These are phyloP conservation scores for Typhlichthys subterraneus DNA, from an alignment of 2,797 vertebrate genomes.

Conservation along the genomic window DNA sequence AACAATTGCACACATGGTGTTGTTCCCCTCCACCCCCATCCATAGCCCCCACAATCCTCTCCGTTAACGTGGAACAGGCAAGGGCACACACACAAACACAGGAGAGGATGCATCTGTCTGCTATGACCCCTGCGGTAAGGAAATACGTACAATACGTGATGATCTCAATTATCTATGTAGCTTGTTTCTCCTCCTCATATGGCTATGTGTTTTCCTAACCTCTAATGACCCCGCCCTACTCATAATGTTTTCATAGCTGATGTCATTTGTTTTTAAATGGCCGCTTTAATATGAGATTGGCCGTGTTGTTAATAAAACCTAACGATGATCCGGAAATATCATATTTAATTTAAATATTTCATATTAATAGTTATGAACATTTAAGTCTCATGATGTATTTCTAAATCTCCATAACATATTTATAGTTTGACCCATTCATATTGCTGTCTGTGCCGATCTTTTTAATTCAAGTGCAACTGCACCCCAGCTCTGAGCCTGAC, in stretches of 20 bases:
- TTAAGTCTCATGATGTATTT: not conserved
- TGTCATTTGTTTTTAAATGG: conserved; percentile 47
- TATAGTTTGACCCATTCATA: too few relatives aligned
- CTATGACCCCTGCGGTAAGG: too few relatives aligned
- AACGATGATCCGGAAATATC: conserved; percentile 1
- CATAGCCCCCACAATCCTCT: conserved; percentile 16
- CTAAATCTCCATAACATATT: conserved; percentile 1
- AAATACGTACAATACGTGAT: not conserved
- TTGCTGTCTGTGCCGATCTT: too few relatives aligned
- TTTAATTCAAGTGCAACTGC: too few relatives aligned
- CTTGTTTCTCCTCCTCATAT: too few relatives aligned
- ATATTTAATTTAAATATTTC: not conserved
- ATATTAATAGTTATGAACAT: too few relatives aligned
- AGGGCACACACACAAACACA: not conserved
- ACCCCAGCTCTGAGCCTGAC: too few relatives aligned
- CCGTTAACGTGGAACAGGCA: conserved; percentile 20
- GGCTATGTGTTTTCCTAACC: conserved; percentile 41
- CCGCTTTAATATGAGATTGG: conserved; percentile 24
- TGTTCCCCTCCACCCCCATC: conserved; percentile 29
- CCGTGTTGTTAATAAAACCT: not conserved
- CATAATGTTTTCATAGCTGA: conserved; percentile 59
- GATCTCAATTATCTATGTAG: not conserved
- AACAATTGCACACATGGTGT: conserved; percentile 41
- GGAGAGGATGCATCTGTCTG: too few relatives aligned
- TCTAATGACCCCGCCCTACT: conserved; percentile 36